Evolutionary conservation across 1,140 invertebrate species (phyloP).

Genomic region (Pogonomyrmex barbatus): DNA sequence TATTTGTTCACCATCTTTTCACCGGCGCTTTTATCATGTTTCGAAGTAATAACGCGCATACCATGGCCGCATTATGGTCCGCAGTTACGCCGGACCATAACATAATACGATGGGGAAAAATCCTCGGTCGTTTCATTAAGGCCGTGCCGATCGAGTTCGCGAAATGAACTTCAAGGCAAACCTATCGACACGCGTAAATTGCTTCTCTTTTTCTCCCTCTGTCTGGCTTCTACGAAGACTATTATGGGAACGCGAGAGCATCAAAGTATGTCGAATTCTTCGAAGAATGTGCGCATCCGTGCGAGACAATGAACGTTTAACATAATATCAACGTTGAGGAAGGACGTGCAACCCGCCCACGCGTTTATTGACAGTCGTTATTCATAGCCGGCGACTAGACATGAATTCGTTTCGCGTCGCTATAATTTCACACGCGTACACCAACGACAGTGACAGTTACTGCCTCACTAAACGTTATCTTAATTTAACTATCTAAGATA

Average conservation of each 20-base stretch:
- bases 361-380: constrained; percentile 30
- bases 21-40: constrained; percentile 43
- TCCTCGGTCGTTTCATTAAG: constrained; percentile 53
- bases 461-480: background rate
- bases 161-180: constrained; percentile 38
- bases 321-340: constrained; percentile 49
- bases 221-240: constrained; percentile 44
- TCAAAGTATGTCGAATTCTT: constrained; percentile 33
- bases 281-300: constrained; percentile 30
- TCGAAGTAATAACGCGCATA: constrained; percentile 1
- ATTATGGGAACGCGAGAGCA: constrained; percentile 46
- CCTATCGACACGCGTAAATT: constrained; percentile 50
- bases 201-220: constrained; percentile 22
- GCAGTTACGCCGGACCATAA: background rate
- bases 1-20: background rate
- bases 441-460: constrained; percentile 1
- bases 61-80: constrained; percentile 26
- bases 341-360: constrained; percentile 30
- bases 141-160: constrained; percentile 31
- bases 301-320: constrained; percentile 45
- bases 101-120: constrained; percentile 41
- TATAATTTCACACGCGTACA: constrained; percentile 7
- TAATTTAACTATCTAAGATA: background rate
- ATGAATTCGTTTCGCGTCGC: constrained; percentile 15
- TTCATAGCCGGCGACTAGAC: constrained; percentile 44